phyloP scores from a whole-genome alignment of 2,113 vertebrate genomes.

The Columbina picui region DNA sequence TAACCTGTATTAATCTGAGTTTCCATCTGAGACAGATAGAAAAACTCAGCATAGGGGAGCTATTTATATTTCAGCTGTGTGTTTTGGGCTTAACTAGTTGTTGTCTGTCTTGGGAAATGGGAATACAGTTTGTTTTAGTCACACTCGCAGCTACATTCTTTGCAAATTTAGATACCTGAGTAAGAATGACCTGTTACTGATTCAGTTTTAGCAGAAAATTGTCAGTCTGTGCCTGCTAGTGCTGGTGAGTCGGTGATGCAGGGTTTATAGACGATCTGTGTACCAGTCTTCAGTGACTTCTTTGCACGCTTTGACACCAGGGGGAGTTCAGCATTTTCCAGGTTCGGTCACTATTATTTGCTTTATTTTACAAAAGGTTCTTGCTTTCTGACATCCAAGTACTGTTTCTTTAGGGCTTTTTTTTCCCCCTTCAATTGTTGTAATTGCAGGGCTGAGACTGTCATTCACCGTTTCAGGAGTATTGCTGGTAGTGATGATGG shows the following conservation, averaged over 20 bases:
- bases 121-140: background rate
- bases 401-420: background rate
- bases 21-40: background rate
- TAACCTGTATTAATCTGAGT: background rate
- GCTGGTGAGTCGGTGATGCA: background rate
- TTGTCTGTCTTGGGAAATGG: background rate
- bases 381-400: background rate
- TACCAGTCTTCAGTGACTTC: background rate
- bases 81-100: background rate
- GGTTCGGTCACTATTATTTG: accelerated
- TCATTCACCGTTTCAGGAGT: background rate
- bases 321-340: background rate
- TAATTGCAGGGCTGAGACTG: background rate
- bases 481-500: background rate
- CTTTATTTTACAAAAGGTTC: background rate
- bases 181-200: background rate
- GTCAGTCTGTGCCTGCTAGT: background rate
- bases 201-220: background rate
- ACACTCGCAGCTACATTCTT: background rate
- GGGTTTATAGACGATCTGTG: background rate
- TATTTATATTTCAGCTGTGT: background rate
- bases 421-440: background rate
- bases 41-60: background rate
- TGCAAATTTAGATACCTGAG: background rate
- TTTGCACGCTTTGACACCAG: background rate